These are phyloP conservation scores for Lycaena phlaeas DNA, from an alignment of 2,888 invertebrate genomes.

Conservation along the genomic window DNA sequence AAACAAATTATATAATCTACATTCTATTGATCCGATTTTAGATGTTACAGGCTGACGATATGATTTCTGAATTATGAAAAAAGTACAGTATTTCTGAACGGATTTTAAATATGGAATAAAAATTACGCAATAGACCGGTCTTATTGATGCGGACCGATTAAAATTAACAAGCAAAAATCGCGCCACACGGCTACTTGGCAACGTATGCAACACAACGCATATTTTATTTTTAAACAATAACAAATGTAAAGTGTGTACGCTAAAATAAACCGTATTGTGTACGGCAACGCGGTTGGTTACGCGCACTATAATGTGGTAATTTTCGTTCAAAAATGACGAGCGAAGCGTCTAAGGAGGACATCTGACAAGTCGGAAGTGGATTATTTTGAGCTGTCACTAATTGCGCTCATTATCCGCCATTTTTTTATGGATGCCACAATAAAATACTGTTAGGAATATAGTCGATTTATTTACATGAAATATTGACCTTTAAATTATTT, in stretches of 20 bases:
- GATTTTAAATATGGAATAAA: background rate
- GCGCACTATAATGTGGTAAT: too few species aligned
- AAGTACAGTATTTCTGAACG: background rate
- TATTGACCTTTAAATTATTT: background rate
- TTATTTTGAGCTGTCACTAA: background rate
- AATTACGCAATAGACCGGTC: background rate
- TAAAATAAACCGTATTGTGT: background rate
- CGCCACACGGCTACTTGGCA: slow-evolving; percentile 9
- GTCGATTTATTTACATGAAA: too few species aligned
- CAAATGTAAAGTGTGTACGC: background rate
- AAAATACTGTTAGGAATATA: too few species aligned
- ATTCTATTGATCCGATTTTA: too few species aligned
- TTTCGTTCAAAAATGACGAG: background rate
- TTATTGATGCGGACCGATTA: background rate
- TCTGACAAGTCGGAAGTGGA: background rate
- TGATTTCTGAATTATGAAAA: too few species aligned
- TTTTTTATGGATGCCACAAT: too few species aligned
- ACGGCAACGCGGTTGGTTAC: background rate
- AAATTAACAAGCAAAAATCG: slow-evolving; percentile 11
- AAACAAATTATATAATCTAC: too few species aligned
- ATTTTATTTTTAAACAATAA: slow-evolving; percentile 5
- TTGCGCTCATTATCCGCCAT: too few species aligned
- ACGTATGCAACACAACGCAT: slow-evolving; percentile 4
- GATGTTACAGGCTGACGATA: too few species aligned
- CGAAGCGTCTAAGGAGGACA: background rate